Evolutionary conservation across 2,113 vertebrate species (phyloP), one percentile per base, ranked within the genome.

Genomic region (Urocynchramus pylzowi): DNA sequence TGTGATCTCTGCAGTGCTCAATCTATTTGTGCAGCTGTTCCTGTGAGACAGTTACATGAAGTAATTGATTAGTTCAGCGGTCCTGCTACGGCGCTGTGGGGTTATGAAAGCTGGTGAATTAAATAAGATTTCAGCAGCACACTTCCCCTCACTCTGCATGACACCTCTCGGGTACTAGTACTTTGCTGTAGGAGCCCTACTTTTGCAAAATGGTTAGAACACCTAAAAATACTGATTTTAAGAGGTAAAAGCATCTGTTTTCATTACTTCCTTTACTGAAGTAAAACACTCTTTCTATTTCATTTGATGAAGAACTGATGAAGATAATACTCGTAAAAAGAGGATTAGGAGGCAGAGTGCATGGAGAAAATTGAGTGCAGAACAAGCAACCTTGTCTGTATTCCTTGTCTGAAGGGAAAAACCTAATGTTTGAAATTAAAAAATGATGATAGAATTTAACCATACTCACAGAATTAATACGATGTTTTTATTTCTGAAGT

Each of bases 11-110:
- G 24, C 81, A 92, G 65, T 35, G 89, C 53, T 87, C 84, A 52
- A 47, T 95, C 89, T 96, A 82, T 91, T 95, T 96, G 89, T 87
- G 87, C 88, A 95, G 91, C 93, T 96, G 93, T 41, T 95, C 89
- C 79, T 93, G 65, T n/a, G 82, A 90, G 95, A 67, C 27, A 0
- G 2, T 73, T 93, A 42, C 87, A 85, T 22, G 69, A 74, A 87
- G 61, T 41, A 97, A 97, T 90, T 81, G 78, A 95, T 96, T 96
- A 28, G 92, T 91, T 95, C 93, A 96, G 91, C 16, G 4, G 54
- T 75, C 91, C 83, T 90, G 90, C 81, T 63, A 28, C 0, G 23
- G 64, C 73, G 4, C 12, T 61, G 44, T 28, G 50, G 37, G 8
- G 28, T 64, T 84, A 68, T 30, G 76, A 80, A 90, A 88, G 76